Conservation (phyloP, 2,888 invertebrate species). For the Sminthurinus aureus region DNA sequence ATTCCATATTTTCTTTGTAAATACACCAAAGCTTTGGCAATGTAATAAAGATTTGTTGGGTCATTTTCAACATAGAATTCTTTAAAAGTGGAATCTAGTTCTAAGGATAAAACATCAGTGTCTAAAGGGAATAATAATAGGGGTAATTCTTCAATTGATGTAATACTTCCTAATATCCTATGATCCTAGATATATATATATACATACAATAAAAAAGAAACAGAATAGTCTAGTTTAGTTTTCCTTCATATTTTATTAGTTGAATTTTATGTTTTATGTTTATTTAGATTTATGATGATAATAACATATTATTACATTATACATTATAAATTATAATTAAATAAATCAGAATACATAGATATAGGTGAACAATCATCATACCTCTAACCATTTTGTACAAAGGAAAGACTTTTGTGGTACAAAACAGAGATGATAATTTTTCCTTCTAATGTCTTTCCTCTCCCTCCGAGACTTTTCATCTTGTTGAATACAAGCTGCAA, state of each 20-base stretch:
- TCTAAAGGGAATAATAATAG: slow-evolving; percentile 92
- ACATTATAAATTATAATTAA: background rate
- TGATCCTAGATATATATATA: background rate
- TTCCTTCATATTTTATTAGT: too few relatives aligned
- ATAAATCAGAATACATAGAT: background rate
- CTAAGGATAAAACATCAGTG: slow-evolving; percentile 91
- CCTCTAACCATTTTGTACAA: slow-evolving; percentile 82
- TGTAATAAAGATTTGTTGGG: slow-evolving; percentile 84
- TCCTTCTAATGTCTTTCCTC: slow-evolving; percentile 63
- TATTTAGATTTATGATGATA: too few relatives aligned
- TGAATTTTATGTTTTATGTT: too few relatives aligned
- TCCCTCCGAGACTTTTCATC: slow-evolving; percentile 49
- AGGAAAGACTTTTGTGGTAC: slow-evolving; percentile 86
- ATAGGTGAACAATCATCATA: slow-evolving; percentile 56
- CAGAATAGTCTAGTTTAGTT: background rate
- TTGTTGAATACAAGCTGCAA: slow-evolving; percentile 62
- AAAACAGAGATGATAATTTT: slow-evolving; percentile 85
- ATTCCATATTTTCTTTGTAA: slow-evolving; percentile 89
- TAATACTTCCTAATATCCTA: slow-evolving; percentile 67
- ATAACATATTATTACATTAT: too few relatives aligned
- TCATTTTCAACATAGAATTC: slow-evolving; percentile 91
- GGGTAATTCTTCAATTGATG: slow-evolving; percentile 81
- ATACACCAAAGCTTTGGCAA: slow-evolving; percentile 84
- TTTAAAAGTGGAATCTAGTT: slow-evolving; percentile 78
- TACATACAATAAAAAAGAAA: slow-evolving; percentile 20